A percentile compares a stretch with the other conserved stretches of the same genome.
phyloP scores from a whole-genome alignment of 2,888 invertebrate genomes.

The Aspidapion aeneum region DNA sequence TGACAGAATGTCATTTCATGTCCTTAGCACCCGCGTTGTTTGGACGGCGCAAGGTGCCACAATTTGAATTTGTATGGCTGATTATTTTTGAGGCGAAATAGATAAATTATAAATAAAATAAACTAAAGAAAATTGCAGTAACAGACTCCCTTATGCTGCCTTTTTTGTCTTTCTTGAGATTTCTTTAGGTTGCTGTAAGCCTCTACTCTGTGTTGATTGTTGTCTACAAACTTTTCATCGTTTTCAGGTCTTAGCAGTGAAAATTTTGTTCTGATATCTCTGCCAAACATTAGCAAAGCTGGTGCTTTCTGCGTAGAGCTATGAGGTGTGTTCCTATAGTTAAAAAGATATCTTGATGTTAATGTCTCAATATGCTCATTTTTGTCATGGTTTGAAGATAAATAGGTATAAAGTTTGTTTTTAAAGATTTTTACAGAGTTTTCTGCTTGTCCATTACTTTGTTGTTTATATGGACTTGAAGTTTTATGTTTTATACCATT shows the following conservation, averaged over 20 bases:
- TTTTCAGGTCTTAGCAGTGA: neutral
- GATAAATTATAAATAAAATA: too few relatives aligned
- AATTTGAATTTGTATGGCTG: too few relatives aligned
- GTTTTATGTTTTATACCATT: neutral
- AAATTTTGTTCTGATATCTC: neutral
- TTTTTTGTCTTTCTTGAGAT: too few relatives aligned
- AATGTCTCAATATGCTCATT: neutral
- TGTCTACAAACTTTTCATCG: neutral
- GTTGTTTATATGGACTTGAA: neutral
- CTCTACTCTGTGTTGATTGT: neutral
- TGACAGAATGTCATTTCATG: too few relatives aligned
- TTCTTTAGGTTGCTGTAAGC: neutral
- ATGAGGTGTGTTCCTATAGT: neutral
- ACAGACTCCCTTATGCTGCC: too few relatives aligned
- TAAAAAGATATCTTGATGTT: too few relatives aligned
- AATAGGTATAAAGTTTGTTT: neutral
- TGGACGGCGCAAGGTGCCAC: too few relatives aligned
- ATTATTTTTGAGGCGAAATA: too few relatives aligned
- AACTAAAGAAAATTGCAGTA: too few relatives aligned
- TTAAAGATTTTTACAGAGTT: neutral
- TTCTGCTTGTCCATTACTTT: neutral
- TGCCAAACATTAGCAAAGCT: neutral
- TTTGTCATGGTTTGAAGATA: neutral
- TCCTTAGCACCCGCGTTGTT: too few relatives aligned
- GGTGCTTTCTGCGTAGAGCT: neutral